Evolutionary conservation across 2,113 vertebrate species (phyloP).

Genomic region (Sapajus apella): DNA sequence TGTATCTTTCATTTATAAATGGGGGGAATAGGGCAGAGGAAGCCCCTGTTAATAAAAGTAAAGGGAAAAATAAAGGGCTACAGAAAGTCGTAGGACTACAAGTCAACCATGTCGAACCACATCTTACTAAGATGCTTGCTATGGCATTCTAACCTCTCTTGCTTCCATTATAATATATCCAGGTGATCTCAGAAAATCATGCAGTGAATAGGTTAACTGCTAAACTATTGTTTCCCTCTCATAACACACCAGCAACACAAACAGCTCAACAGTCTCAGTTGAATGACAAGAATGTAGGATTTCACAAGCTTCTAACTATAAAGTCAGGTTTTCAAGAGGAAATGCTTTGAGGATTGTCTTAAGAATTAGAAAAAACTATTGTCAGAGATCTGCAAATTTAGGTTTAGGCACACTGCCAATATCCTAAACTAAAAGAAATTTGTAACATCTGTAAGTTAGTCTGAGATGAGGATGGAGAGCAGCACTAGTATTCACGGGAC

Average conservation of each 20-base stretch:
- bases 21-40: rapidly evolving
- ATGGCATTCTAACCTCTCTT: rapidly evolving
- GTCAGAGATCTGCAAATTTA: not conserved
- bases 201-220: rapidly evolving
- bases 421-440: not conserved
- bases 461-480: not conserved
- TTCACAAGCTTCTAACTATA: not conserved
- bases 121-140: not conserved
- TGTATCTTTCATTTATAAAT: not conserved
- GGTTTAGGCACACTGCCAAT: not conserved
- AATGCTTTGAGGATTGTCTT: not conserved
- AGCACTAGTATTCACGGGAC: not conserved
- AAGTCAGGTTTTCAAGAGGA: not conserved
- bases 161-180: not conserved
- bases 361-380: not conserved
- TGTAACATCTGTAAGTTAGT: not conserved
- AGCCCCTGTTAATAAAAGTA: not conserved
- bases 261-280: not conserved
- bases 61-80: not conserved
- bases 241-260: not conserved
- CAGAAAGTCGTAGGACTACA: not conserved
- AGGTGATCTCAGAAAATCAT: not conserved
- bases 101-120: not conserved
- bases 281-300: not conserved
- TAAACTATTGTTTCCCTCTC: not conserved